Percentiles rank a stretch among this genome's conserved stretches.
These are phyloP conservation scores for Caretta caretta DNA, from an alignment of 2,113 vertebrate genomes.

Conservation along the genomic window DNA sequence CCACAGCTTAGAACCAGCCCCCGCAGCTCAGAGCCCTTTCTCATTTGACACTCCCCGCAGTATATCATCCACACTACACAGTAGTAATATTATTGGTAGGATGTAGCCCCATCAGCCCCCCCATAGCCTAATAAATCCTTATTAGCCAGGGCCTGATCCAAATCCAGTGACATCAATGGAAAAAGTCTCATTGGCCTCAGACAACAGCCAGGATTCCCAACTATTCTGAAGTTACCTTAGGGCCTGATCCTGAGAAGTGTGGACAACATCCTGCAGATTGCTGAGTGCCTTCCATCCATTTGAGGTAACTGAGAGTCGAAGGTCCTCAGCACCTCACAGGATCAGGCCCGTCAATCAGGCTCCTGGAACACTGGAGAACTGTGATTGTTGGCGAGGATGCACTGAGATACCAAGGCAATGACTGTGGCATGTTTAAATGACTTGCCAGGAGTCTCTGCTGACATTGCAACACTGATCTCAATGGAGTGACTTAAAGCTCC, in stretches of 20 bases:
- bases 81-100: neutral
- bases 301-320: neutral
- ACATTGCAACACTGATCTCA: neutral
- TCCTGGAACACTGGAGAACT: neutral
- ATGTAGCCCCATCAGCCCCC: too few species aligned
- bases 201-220: neutral
- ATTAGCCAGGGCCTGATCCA: neutral
- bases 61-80: neutral
- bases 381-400: neutral
- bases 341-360: neutral
- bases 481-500: neutral
- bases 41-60: rapidly evolving
- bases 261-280: neutral
- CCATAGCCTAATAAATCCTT: neutral
- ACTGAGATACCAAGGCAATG: rapidly evolving
- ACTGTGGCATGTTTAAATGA: neutral
- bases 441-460: neutral
- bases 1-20: neutral
- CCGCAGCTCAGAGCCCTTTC: neutral
- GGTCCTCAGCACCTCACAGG: neutral
- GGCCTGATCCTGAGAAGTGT: neutral
- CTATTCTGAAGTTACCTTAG: neutral
- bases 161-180: neutral
- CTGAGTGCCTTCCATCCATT: neutral
- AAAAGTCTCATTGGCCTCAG: neutral